Base-by-base conservation (phyloP, 2,888 invertebrate genomes). In the Cephus spinipes region DNA sequence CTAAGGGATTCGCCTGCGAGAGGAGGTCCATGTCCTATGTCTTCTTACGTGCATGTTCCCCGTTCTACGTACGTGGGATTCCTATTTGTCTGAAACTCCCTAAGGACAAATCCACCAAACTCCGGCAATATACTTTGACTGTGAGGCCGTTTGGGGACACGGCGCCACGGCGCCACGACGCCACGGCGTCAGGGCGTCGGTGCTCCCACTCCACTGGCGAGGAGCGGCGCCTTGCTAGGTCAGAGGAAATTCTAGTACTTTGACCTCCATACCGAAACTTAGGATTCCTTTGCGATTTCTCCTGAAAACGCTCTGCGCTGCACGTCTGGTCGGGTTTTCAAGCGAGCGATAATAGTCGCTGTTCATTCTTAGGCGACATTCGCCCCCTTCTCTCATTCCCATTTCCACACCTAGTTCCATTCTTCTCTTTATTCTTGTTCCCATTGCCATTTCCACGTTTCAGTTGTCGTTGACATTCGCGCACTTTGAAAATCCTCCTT, bases 391-490 rank as follows among this genome's bases (percentile, higher is more conserved):
- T 74, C 68, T 34, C 40, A 73, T 75, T 34, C 73, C 75, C 78
- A 73, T 71, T 74, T 36, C 31, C 30, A 76, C 76, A 15, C 40
- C 77, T 78, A 80, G 76, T 75, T 55, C 32, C 31, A 34, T 15
- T 15, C 12, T 15, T 40, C 40, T 40, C 68, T 68, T 73, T n/a
- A 35, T 30, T 35, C 30, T 69, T 15, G 55, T 31, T 74, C 30
- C 68, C 35, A 33, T 34, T 73, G 73, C 36, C 30, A 12, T 12
- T 9, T 77, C 31, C 15, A 4, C 32, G 74, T 73, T 35, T 31
- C 30, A 15, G 69, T 69, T 76, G 73, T 73, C 73, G 55, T 68
- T 76, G 35, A 73, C 73, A 36, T 73, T 79, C 68, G 34, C 36
- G 55, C 68, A 68, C 75, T 34, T 68, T 31, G 77, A 74, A 73